Percentiles rank a stretch among this genome's conserved stretches.
These are phyloP conservation scores for Polia nebulosa DNA, from an alignment of 2,888 invertebrate genomes.

Conservation along the genomic window DNA sequence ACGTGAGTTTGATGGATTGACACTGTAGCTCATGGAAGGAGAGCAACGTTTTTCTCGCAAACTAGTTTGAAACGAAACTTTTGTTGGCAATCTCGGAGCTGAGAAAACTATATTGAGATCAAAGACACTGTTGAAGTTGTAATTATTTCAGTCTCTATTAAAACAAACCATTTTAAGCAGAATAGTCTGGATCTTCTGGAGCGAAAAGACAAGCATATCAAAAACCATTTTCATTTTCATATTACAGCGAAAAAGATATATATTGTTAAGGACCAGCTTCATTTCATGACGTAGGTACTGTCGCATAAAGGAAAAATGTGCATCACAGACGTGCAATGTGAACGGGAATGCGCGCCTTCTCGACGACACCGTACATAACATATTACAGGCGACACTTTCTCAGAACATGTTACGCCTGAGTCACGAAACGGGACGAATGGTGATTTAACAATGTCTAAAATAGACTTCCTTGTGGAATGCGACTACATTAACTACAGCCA, in stretches of 20 bases:
- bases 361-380: conserved; percentile 69
- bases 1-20: conserved; percentile 59
- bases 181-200: too few species aligned
- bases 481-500: conserved; percentile 67
- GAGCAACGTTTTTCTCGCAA: conserved; percentile 19
- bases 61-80: conserved; percentile 41
- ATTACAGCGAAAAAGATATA: conserved; percentile 21
- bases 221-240: conserved; percentile 16
- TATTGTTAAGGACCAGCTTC: conserved; percentile 18
- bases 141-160: neutral
- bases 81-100: conserved; percentile 12
- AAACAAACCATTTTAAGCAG: neutral
- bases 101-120: conserved; percentile 10
- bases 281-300: conserved; percentile 25
- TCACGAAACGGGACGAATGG: conserved; percentile 79
- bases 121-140: conserved; percentile 18
- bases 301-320: conserved; percentile 65
- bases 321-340: conserved; percentile 71
- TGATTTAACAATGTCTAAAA: conserved; percentile 79
- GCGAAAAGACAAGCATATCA: neutral
- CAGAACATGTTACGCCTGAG: conserved; percentile 79
- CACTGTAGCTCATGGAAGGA: conserved; percentile 34
- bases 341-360: conserved; percentile 72
- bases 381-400: conserved; percentile 76
- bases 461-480: conserved; percentile 78